A percentile compares a stretch with the other conserved stretches of the same genome.
These are phyloP conservation scores for Nymphicus hollandicus DNA, from an alignment of 2,113 vertebrate species.

Conservation along the genomic window DNA sequence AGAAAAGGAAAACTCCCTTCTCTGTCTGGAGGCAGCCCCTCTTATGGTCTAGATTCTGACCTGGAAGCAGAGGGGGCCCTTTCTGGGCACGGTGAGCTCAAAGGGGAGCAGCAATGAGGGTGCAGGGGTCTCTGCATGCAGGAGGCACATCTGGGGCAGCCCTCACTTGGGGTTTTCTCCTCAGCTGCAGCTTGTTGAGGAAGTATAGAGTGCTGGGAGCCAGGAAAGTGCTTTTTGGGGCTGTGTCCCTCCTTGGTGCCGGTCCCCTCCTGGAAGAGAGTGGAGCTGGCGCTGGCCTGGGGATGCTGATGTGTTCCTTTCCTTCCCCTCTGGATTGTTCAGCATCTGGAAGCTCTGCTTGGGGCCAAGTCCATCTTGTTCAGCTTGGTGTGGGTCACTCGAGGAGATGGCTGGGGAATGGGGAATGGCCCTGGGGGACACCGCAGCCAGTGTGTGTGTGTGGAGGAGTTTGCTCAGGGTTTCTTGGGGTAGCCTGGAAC, in stretches of 20 bases:
- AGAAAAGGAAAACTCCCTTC: background rate
- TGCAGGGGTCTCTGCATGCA: background rate
- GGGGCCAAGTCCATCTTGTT: background rate
- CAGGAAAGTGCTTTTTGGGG: background rate
- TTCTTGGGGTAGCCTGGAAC: background rate
- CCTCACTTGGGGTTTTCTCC: background rate
- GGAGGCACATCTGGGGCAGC: background rate
- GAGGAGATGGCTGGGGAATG: background rate
- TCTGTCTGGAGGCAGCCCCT: background rate
- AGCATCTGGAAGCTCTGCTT: background rate
- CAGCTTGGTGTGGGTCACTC: background rate
- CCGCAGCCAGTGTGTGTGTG: background rate
- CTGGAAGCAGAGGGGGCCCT: background rate
- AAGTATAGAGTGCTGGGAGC: background rate
- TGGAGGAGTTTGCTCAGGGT: background rate
- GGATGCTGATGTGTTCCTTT: background rate
- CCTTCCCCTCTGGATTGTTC: background rate
- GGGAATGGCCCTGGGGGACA: background rate
- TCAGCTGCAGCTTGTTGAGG: background rate
- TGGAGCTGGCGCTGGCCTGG: fast-evolving
- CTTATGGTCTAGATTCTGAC: background rate
- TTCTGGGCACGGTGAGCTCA: fast-evolving
- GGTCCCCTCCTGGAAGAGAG: background rate
- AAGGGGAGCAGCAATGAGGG: background rate
- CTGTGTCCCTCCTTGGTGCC: background rate